Percentiles rank a stretch among this genome's conserved stretches.
Evolutionary conservation across 2,888 invertebrate species (phyloP).

Genomic region (Agrochola litura): DNA sequence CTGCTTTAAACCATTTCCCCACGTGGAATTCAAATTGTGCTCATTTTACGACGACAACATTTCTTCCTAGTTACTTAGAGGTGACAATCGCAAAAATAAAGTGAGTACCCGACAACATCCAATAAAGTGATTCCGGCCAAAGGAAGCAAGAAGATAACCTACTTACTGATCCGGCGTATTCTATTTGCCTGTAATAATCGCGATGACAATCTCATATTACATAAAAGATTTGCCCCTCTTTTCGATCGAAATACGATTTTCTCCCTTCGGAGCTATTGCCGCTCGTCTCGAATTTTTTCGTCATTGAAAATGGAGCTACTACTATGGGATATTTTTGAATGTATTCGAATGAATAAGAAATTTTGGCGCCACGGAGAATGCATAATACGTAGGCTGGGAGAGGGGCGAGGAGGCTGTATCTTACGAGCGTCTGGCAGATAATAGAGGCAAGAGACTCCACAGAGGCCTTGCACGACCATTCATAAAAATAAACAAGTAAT

Average conservation of each 20-base stretch:
- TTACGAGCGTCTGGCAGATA: constrained; percentile 66
- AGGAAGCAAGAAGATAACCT: constrained; percentile 90
- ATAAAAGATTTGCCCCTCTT: constrained; percentile 90
- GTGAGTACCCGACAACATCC: constrained; percentile 81
- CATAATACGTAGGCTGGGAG: constrained; percentile 76
- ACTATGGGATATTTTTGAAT: constrained; percentile 87
- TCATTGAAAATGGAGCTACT: constrained; percentile 85
- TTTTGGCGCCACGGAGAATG: constrained; percentile 83
- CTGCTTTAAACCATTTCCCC: constrained; percentile 48
- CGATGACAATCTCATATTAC: constrained; percentile 91
- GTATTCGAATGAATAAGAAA: constrained; percentile 88
- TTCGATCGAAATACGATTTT: constrained; percentile 90
- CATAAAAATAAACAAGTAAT: constrained; percentile 69
- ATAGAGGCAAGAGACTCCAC: constrained; percentile 57
- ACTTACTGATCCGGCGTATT: constrained; percentile 90
- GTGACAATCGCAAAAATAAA: constrained; percentile 76
- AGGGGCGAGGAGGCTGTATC: constrained; percentile 64
- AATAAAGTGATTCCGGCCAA: constrained; percentile 88
- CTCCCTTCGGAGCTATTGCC: constrained; percentile 88
- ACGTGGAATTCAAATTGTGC: constrained; percentile 53
- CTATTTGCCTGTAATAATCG: constrained; percentile 91
- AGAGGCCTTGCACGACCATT: constrained; percentile 63
- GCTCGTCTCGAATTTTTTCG: constrained; percentile 87
- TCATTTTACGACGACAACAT: constrained; percentile 38
- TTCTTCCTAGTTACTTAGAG: constrained; percentile 62